phyloP scores from a whole-genome alignment of 35 echinoderm and acorn worm species.

The Patiria miniata region DNA sequence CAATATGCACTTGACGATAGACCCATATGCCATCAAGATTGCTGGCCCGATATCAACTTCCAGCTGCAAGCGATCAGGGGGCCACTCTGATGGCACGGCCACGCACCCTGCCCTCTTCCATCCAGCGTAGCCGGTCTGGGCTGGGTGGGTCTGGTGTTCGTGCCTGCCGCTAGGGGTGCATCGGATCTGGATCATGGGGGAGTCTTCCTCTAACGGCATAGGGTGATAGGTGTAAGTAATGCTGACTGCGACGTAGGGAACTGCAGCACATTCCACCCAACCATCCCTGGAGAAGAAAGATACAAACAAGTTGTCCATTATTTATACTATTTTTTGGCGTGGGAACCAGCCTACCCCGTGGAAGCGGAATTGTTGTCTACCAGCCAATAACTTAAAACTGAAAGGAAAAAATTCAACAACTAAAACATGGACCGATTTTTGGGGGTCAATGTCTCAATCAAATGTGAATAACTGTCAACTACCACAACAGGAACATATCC shows the following conservation, averaged over 20 bases:
- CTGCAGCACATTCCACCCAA: constrained; percentile 88
- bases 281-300: constrained; percentile 58
- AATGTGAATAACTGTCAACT: no score
- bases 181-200: constrained; percentile 60
- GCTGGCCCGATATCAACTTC: constrained; percentile 91
- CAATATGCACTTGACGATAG: constrained; percentile 59
- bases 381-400: no score
- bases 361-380: no score
- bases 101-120: constrained; percentile 53
- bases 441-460: no score
- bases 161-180: constrained; percentile 32
- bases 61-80: constrained; percentile 69
- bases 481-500: no score
- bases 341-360: no score
- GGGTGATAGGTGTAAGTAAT: constrained; percentile 87
- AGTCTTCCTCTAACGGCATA: constrained; percentile 74
- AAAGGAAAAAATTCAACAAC: no score
- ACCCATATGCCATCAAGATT: constrained; percentile 77
- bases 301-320: not conserved
- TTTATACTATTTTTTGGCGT: no score
- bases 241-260: constrained; percentile 70
- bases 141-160: constrained; percentile 36
- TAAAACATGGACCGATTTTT: no score
- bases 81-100: constrained; percentile 52
- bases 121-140: constrained; percentile 57